phyloP scores from a whole-genome alignment of 2,888 invertebrate genomes.

The Megamerina dolium region DNA sequence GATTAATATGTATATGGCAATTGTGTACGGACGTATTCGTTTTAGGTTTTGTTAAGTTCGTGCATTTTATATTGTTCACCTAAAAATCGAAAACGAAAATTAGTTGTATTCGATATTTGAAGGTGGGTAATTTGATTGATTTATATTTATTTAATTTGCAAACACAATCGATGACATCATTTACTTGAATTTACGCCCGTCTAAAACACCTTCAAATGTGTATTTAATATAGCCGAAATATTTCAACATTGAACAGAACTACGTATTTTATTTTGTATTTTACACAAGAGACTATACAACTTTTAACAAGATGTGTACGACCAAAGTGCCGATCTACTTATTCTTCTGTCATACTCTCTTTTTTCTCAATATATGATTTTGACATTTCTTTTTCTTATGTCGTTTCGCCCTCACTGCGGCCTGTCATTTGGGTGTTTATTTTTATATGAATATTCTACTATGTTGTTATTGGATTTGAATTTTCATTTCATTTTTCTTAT shows the following conservation, averaged over 20 bases:
- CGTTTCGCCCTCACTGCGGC: too few relatives aligned
- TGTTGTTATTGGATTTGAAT: too few relatives aligned
- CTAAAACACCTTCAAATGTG: conserved; percentile 1
- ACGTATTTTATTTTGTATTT: conserved; percentile 8
- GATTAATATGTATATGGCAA: background rate
- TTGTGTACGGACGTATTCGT: background rate
- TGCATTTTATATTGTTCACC: conserved; percentile 7
- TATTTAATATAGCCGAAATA: background rate
- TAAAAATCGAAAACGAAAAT: conserved; percentile 23
- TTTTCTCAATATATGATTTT: background rate
- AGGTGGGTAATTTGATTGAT: background rate
- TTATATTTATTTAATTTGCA: background rate
- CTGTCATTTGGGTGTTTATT: too few relatives aligned
- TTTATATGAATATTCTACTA: too few relatives aligned
- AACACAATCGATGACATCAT: conserved; percentile 29
- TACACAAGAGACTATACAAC: conserved; percentile 8
- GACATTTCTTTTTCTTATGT: too few relatives aligned
- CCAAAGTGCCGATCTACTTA: too few relatives aligned
- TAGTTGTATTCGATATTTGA: background rate
- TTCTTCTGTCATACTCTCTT: background rate
- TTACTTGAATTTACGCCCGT: conserved; percentile 24
- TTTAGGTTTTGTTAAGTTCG: conserved; percentile 2
- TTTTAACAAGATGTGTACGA: too few relatives aligned
- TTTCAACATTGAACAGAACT: background rate
- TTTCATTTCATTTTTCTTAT: too few relatives aligned